A percentile compares a stretch with the other conserved stretches of the same genome.
phyloP scores from a whole-genome alignment of 2,888 invertebrate genomes.

The Amphipyra tragopoginis region DNA sequence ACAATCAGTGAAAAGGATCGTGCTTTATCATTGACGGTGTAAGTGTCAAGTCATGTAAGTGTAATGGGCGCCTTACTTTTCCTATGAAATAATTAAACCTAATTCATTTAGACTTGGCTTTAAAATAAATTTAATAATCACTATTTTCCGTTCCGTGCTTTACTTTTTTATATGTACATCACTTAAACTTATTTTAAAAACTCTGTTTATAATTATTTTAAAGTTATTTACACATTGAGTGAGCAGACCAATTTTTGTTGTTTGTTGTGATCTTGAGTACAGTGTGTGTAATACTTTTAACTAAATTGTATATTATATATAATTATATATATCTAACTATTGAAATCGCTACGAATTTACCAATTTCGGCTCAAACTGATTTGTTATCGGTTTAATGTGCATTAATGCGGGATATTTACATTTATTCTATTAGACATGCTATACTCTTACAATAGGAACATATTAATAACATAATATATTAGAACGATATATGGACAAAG shows the following conservation, averaged over 20 bases:
- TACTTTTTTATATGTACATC: conserved; percentile 31
- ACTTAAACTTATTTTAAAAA: conserved; percentile 15
- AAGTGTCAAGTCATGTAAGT: too few species aligned
- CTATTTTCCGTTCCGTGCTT: conserved; percentile 34
- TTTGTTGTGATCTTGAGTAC: conserved; percentile 3
- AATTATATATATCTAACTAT: too few species aligned
- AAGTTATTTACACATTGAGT: conserved; percentile 1
- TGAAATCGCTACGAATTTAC: too few species aligned
- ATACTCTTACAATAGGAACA: neutral
- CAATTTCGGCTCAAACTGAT: neutral
- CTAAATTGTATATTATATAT: neutral
- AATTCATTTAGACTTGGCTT: neutral
- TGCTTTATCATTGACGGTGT: conserved; percentile 1
- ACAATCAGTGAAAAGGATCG: neutral
- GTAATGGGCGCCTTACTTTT: too few species aligned
- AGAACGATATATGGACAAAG: conserved; percentile 3
- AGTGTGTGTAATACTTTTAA: conserved; percentile 1
- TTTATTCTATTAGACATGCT: neutral
- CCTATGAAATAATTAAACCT: too few species aligned
- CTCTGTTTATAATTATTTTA: neutral
- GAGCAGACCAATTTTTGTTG: conserved; percentile 11
- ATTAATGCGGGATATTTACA: conserved; percentile 40
- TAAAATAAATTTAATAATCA: conserved; percentile 30
- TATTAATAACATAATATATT: neutral
- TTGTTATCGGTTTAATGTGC: conserved; percentile 15